These are phyloP conservation scores for Pimephales promelas DNA, from an alignment of 2,113 vertebrate genomes.

Conservation along the genomic window DNA sequence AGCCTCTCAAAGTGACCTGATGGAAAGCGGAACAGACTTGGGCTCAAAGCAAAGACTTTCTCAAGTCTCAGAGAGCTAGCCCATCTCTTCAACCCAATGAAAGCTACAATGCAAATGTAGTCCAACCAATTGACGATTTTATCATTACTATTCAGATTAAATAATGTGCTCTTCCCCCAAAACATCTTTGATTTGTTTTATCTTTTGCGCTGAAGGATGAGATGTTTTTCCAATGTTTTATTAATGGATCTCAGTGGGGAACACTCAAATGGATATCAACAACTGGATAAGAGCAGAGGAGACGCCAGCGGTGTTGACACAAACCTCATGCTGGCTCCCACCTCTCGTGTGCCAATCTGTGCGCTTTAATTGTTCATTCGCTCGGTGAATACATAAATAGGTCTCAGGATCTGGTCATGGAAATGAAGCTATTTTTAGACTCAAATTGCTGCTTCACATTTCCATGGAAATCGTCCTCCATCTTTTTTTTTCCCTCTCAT, in stretches of 20 bases:
- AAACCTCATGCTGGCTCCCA: constrained; percentile 52
- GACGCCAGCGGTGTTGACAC: constrained; percentile 44
- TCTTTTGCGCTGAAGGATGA: constrained; percentile 46
- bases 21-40: not conserved
- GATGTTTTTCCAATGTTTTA: constrained; percentile 48
- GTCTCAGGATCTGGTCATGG: constrained; percentile 68
- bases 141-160: not conserved
- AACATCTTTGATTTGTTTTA: constrained; percentile 50
- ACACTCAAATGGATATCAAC: constrained; percentile 55
- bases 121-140: too few relatives aligned
- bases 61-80: not conserved
- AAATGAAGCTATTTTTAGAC: constrained; percentile 78
- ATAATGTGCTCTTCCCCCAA: constrained; percentile 13
- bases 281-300: constrained; percentile 49
- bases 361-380: constrained; percentile 77
- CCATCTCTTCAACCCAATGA: not conserved
- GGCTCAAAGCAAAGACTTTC: constrained; percentile 1
- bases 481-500: constrained; percentile 56
- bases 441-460: constrained; percentile 78
- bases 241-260: constrained; percentile 57
- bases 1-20: constrained; percentile 33
- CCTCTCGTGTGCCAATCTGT: constrained; percentile 64
- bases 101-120: too few relatives aligned
- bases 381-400: constrained; percentile 77
- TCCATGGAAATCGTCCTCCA: constrained; percentile 75